A percentile compares a stretch with the other conserved stretches of the same genome.
phyloP scores from a whole-genome alignment of 2,888 invertebrate species.

The Epistrophella euchroma region DNA sequence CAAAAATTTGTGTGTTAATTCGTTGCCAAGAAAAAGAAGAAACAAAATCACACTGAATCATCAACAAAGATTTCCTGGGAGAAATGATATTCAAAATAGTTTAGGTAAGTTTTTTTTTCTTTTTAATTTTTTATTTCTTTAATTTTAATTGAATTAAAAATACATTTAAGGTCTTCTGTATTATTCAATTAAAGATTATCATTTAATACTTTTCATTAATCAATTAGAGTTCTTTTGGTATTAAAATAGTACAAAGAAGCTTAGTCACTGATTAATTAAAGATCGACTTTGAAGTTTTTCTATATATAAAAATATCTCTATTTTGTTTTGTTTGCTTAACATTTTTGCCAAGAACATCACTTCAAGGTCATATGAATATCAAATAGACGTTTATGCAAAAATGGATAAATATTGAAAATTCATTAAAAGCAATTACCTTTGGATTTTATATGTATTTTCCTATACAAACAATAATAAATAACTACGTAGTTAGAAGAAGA shows the following conservation, averaged over 20 bases:
- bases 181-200: constrained; percentile 2
- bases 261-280: constrained; percentile 39
- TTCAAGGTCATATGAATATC: constrained; percentile 50
- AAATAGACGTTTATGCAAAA: constrained; percentile 46
- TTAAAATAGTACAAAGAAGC: constrained; percentile 3
- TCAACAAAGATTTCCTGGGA: constrained; percentile 65
- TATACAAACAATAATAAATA: neutral
- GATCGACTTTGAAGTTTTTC: constrained; percentile 13
- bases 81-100: constrained; percentile 74
- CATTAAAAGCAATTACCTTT: constrained; percentile 52
- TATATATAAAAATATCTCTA: neutral
- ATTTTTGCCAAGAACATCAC: constrained; percentile 35
- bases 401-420: constrained; percentile 67
- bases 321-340: neutral
- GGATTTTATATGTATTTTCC: constrained; percentile 5
- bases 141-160: constrained; percentile 24
- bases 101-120: constrained; percentile 51
- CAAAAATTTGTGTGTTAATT: constrained; percentile 41
- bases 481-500: constrained; percentile 4
- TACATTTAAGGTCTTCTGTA: neutral
- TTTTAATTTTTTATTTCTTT: neutral
- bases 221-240: constrained; percentile 6
- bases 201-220: constrained; percentile 1
- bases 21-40: constrained; percentile 9
- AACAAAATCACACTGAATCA: constrained; percentile 63